Evolutionary conservation across 2,888 invertebrate genomes (phyloP).

Genomic region (Sarcophaga rosellei): DNA sequence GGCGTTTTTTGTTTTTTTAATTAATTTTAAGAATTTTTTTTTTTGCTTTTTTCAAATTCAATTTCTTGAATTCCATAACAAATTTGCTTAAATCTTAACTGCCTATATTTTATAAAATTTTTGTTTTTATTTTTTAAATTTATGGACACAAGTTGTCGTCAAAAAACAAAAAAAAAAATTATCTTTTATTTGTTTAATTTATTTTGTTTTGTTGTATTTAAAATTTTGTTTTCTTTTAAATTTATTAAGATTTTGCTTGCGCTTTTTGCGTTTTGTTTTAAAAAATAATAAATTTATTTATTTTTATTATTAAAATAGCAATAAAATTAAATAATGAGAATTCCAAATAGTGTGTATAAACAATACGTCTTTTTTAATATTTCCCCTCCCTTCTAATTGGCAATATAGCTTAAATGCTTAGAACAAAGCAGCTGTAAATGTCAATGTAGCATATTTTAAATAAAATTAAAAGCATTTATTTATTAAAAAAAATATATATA

Average conservation of each 20-base stretch:
- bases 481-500: no score
- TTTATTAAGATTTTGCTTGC: conserved; percentile 28
- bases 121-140: conserved; percentile 22
- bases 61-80: background rate
- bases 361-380: background rate
- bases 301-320: conserved; percentile 21
- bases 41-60: conserved; percentile 2
- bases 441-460: no score
- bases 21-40: conserved; percentile 17
- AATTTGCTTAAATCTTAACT: background rate
- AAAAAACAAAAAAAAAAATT: background rate
- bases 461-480: no score
- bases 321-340: conserved; percentile 51
- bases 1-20: conserved; percentile 7
- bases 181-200: background rate
- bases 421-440: no score
- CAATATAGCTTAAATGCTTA: no score
- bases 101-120: conserved; percentile 13
- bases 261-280: conserved; percentile 26
- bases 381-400: background rate
- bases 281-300: conserved; percentile 3
- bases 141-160: background rate
- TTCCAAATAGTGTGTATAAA: conserved; percentile 53
- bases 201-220: conserved; percentile 22
- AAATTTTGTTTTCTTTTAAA: conserved; percentile 30